Base-by-base conservation (phyloP, 1,140 invertebrate species). In the Sinonovacula constricta region DNA sequence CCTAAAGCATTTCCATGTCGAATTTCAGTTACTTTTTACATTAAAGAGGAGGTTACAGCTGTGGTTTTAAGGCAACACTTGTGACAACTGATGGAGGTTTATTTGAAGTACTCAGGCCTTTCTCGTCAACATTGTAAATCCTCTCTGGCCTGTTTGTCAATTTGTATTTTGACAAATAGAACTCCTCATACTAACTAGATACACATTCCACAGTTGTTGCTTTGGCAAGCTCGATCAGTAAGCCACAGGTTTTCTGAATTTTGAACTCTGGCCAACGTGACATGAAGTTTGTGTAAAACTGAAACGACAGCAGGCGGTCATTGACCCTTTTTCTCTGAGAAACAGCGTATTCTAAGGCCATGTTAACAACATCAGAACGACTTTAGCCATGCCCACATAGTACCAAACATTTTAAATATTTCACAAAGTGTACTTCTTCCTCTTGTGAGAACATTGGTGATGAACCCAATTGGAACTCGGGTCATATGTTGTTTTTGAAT, bases 171-270 rank as follows among this genome's bases (percentile, higher is more conserved):
- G n/a, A n/a, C n/a, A n/a, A n/a, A n/a, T n/a, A n/a, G n/a, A n/a
- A n/a, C n/a, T 76, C 72, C 2, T 56, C 31, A 59, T 66, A 76
- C 34, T 75, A 67, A 10, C 12, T 56, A 30, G 45, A 57, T 15
- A 66, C 34, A 57, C 24, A 65, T 14, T 1, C 54, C 33, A 54
- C 34, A 22, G 62, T 53, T 54, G 54, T 76, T 18, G 72, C 62
- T 34, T 76, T 76, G 7, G 72, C 72, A 22, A 45, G 30, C 26
- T 54, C 30, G 7, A 67, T 57, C n/a, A 31, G 49, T 7, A 76
- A 24, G 39, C 60, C 51, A 15, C 53, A 31, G 14, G 62, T 62
- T 54, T 65, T 75, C 30, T 30, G 54, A 3, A 65, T 31, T 31
- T 65, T 36, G 12, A 56, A 33, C 28, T 65, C 45, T 15, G 59